These are phyloP conservation scores for Melanostoma mellinum DNA, from an alignment of 2,888 invertebrate genomes.

Conservation along the genomic window DNA sequence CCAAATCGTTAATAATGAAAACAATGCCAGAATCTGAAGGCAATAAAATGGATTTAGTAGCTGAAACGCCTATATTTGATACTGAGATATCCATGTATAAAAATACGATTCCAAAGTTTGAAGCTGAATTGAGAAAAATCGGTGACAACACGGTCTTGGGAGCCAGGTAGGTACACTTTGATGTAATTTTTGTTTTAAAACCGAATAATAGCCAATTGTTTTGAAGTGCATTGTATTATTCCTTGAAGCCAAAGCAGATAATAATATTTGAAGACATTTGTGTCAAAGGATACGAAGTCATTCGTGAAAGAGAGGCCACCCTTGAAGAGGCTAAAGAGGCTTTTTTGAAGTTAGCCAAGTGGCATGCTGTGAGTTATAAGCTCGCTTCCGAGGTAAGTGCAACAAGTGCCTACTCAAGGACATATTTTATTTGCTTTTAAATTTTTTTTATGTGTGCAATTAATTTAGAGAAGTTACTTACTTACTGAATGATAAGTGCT, in stretches of 20 bases:
- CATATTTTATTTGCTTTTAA: neutral
- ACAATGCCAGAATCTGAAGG: constrained; percentile 77
- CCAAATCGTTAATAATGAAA: constrained; percentile 76
- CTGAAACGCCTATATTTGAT: constrained; percentile 74
- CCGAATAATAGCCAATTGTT: too few species aligned
- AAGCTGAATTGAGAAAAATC: constrained; percentile 72
- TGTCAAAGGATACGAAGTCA: neutral
- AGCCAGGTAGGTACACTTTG: too few species aligned
- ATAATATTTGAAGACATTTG: constrained; percentile 47
- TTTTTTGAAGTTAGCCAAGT: constrained; percentile 74
- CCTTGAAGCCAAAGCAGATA: constrained; percentile 51
- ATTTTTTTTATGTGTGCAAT: neutral
- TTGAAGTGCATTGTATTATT: constrained; percentile 12
- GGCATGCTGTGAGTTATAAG: constrained; percentile 74
- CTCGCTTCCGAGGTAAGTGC: constrained; percentile 9
- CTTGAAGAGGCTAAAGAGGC: constrained; percentile 60
- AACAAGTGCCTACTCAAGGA: neutral
- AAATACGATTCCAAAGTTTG: constrained; percentile 75
- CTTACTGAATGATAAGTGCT: too few species aligned
- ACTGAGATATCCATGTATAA: constrained; percentile 77
- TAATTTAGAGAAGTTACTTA: too few species aligned
- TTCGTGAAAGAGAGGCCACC: constrained; percentile 35
- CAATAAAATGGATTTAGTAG: constrained; percentile 75
- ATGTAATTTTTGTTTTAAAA: too few species aligned
- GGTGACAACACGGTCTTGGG: constrained; percentile 74